These are phyloP conservation scores for Struthidea cinerea DNA, from an alignment of 2,113 vertebrate species.

Conservation along the genomic window DNA sequence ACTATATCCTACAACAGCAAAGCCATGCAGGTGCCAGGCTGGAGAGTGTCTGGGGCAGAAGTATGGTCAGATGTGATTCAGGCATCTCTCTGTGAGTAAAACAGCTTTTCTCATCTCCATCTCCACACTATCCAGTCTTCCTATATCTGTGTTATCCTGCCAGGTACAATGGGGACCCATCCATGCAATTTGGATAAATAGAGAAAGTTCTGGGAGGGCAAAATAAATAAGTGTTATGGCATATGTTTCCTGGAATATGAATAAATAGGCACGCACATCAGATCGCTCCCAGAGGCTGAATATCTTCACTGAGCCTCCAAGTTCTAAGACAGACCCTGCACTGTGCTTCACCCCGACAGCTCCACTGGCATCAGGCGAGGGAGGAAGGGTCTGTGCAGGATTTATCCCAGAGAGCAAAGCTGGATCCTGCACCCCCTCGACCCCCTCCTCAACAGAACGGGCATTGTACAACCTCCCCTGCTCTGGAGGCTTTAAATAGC, in stretches of 20 bases:
- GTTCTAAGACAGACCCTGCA: background rate
- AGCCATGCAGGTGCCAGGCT: background rate
- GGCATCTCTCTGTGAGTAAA: background rate
- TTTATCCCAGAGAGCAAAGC: background rate
- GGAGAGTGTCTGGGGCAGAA: background rate
- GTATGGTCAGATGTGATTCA: background rate
- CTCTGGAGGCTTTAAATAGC: slow-evolving; percentile 54
- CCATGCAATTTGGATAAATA: background rate
- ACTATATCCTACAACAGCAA: rapidly evolving
- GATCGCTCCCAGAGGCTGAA: background rate
- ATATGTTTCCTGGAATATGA: background rate
- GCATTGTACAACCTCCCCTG: slow-evolving; percentile 18
- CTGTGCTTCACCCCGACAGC: background rate
- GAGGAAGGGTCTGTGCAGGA: background rate
- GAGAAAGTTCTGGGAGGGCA: background rate
- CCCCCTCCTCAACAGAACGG: background rate
- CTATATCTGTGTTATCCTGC: background rate
- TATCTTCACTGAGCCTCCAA: background rate
- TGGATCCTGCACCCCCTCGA: background rate
- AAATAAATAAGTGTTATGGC: background rate
- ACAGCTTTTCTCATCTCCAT: background rate
- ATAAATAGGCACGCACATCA: background rate
- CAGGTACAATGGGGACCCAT: rapidly evolving
- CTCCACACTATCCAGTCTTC: background rate
- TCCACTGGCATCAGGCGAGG: background rate